Evolutionary conservation across 1,140 invertebrate species (phyloP), one percentile per base, ranked within the genome.

Genomic region (Neodiprion pinetum): DNA sequence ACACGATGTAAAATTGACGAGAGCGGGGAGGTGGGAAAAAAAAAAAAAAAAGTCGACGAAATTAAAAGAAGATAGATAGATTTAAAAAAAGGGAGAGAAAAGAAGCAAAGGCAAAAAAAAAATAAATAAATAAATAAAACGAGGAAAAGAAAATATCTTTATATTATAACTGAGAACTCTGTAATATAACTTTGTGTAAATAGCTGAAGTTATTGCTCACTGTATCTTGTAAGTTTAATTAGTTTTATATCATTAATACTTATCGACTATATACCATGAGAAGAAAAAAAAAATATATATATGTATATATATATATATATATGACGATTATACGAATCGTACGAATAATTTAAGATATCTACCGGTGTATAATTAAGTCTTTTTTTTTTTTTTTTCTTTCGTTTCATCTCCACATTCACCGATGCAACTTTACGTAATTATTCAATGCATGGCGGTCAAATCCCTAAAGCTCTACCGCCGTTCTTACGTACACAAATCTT

Each of bases 171-270:
- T 80, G 28, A 40, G 28, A 40, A 40, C 28, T 80, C 76, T 88
- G 87, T 88, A 87, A 86, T 76, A 87, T 88, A 87, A 84, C 84
- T 83, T 85, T 75, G 12, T 88, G 87, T 88, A 88, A 72, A 88
- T 88, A 88, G 84, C 82, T 87, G 82, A 85, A 88, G 86, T 87
- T 86, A 87, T 87, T 85, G 86, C 86, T 87, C 85, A 85, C 81
- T 79, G 82, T 87, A 87, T 85, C 82, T 88, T 76, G 78, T 88
- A 88, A 87, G 85, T 87, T 88, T 87, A 88, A 86, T 86, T 88
- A 88, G 84, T 85, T 86, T 87, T 87, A 73, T 74, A 75, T n/a
- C 11, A 73, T 73, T n/a, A 61, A 48, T 72, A 47, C 28, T 11
- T 11, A 71, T 48, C 10, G n/a, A 61, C 7, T 17, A 61, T 72